These are phyloP conservation scores for Drosophila ambigua DNA, from an alignment of 1,140 invertebrate genomes.

Conservation along the genomic window DNA sequence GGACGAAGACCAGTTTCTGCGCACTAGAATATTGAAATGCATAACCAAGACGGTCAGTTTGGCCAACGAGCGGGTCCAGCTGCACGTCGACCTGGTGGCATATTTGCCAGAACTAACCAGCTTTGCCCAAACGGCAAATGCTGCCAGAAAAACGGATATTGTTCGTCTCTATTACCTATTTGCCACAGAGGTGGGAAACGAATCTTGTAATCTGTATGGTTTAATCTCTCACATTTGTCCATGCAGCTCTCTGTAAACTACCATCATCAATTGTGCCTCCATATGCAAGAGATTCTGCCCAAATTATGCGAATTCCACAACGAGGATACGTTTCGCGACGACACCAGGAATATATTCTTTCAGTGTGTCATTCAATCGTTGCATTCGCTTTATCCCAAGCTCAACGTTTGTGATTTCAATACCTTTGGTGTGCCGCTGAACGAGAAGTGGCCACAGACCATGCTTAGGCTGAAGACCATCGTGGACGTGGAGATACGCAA, in stretches of 20 bases:
- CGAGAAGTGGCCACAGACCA: slow-evolving; percentile 58
- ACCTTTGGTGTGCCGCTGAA: slow-evolving; percentile 52
- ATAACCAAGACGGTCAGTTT: slow-evolving; percentile 56
- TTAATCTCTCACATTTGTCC: neutral
- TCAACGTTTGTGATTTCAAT: slow-evolving; percentile 46
- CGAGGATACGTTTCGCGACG: slow-evolving; percentile 44
- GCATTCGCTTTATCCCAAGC: slow-evolving; percentile 57
- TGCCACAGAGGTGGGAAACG: slow-evolving; percentile 36
- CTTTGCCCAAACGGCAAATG: slow-evolving; percentile 18
- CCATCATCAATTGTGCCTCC: slow-evolving; percentile 61
- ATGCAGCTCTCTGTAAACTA: slow-evolving; percentile 68
- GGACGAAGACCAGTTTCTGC: slow-evolving; percentile 36
- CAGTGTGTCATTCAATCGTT: slow-evolving; percentile 51
- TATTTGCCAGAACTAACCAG: slow-evolving; percentile 46
- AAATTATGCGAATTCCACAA: slow-evolving; percentile 65
- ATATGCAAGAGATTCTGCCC: slow-evolving; percentile 68
- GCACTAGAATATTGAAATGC: slow-evolving; percentile 47
- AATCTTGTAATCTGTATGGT: neutral
- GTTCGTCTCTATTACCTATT: slow-evolving; percentile 58
- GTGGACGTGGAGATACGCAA: slow-evolving; percentile 63
- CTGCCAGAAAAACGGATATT: slow-evolving; percentile 45
- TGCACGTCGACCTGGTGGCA: slow-evolving; percentile 56
- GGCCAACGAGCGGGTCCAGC: slow-evolving; percentile 56
- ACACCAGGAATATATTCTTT: slow-evolving; percentile 61
- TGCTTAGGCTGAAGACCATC: slow-evolving; percentile 59